phyloP scores from a whole-genome alignment of 2,888 invertebrate species.

The Synanthedon tipuliformis region DNA sequence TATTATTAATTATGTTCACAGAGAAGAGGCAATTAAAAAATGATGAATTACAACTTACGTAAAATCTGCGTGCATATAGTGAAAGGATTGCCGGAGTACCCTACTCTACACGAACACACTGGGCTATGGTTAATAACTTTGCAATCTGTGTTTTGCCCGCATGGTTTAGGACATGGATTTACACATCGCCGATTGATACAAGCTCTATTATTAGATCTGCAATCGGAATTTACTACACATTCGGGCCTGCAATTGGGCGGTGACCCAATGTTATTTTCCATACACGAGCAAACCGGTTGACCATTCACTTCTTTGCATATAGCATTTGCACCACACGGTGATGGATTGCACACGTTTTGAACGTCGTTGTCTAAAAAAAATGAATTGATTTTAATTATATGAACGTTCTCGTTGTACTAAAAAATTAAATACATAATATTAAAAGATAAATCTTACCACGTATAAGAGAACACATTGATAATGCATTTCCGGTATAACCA shows the following conservation, averaged over 20 bases:
- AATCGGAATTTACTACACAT: constrained; percentile 75
- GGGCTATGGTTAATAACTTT: constrained; percentile 79
- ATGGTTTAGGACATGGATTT: constrained; percentile 77
- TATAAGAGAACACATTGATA: constrained; percentile 54
- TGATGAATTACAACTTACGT: constrained; percentile 52
- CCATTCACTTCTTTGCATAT: constrained; percentile 78
- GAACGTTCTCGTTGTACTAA: neutral
- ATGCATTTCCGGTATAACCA: constrained; percentile 77
- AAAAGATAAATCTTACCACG: constrained; percentile 32
- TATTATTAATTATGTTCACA: neutral
- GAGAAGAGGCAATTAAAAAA: too few relatives aligned
- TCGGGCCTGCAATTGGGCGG: constrained; percentile 75
- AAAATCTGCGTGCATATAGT: constrained; percentile 69
- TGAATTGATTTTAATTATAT: neutral
- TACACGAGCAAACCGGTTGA: constrained; percentile 79
- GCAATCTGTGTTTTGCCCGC: constrained; percentile 76
- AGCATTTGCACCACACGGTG: constrained; percentile 79
- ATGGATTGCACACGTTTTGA: constrained; percentile 77
- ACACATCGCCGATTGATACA: constrained; percentile 77
- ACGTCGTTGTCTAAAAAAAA: constrained; percentile 39
- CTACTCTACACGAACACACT: constrained; percentile 76
- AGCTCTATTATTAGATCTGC: constrained; percentile 72
- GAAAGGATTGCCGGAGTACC: constrained; percentile 78
- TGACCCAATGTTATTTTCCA: constrained; percentile 74
- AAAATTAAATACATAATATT: neutral